Conservation (phyloP, 2,888 invertebrate species). For the Platycheirus albimanus region DNA sequence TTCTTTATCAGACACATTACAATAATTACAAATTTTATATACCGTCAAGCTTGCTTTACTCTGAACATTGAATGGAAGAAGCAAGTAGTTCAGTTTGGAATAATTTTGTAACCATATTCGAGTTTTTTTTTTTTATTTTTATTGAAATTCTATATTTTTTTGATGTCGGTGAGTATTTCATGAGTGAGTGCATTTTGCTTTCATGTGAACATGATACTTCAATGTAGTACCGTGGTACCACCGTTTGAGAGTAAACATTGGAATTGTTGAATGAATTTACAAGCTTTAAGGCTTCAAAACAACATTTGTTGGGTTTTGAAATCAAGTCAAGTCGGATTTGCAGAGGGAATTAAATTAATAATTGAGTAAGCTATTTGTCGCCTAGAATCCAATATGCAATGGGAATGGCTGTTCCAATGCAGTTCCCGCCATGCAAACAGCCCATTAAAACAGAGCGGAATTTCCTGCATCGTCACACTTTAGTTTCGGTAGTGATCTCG, state of each 20-base stretch:
- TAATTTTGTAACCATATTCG: slow-evolving; percentile 39
- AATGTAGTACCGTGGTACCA: slow-evolving; percentile 21
- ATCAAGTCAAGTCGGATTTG: too few relatives aligned
- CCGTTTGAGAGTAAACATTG: slow-evolving; percentile 8
- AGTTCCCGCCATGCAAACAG: too few relatives aligned
- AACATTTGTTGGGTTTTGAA: background rate
- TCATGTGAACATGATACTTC: slow-evolving; percentile 25
- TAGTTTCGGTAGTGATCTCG: too few relatives aligned
- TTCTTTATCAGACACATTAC: slow-evolving; percentile 65
- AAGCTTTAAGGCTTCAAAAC: background rate
- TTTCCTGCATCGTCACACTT: too few relatives aligned
- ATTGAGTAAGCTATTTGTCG: too few relatives aligned
- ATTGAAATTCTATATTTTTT: slow-evolving; percentile 14
- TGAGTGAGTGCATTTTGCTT: slow-evolving; percentile 22
- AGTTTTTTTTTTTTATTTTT: background rate
- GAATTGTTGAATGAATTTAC: slow-evolving; percentile 3
- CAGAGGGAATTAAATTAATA: too few relatives aligned
- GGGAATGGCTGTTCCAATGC: too few relatives aligned
- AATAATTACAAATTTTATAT: slow-evolving; percentile 63
- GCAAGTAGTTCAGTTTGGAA: slow-evolving; percentile 51
- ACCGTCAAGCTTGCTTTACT: slow-evolving; percentile 9
- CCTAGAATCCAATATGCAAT: too few relatives aligned
- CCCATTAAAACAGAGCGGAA: too few relatives aligned
- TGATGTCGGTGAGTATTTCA: slow-evolving; percentile 4
- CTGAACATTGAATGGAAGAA: slow-evolving; percentile 15